phyloP scores from a whole-genome alignment of 2,888 invertebrate genomes.

The Ormia ochracea region DNA sequence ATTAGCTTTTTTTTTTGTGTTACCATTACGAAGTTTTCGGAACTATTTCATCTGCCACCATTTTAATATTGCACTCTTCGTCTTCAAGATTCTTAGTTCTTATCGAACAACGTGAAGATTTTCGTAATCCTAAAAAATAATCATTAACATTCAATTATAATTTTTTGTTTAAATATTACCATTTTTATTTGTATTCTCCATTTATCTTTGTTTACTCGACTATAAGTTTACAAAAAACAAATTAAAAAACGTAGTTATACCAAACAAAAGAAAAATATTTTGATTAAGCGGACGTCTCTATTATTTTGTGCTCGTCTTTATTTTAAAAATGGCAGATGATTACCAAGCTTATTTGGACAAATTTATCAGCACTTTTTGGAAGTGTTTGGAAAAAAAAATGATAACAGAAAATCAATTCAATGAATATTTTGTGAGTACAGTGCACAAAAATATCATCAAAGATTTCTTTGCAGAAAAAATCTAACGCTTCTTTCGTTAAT shows the following conservation, averaged over 20 bases:
- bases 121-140: conserved; percentile 1
- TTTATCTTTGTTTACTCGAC: neutral
- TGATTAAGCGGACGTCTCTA: conserved; percentile 6
- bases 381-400: conserved; percentile 23
- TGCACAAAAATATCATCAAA: no score
- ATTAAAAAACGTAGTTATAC: neutral
- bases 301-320: conserved; percentile 33
- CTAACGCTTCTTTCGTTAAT: no score
- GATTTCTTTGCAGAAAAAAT: no score
- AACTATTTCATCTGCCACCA: neutral
- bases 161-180: conserved; percentile 28
- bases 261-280: neutral
- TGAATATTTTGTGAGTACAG: no score
- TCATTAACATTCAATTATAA: neutral
- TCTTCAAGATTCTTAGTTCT: conserved; percentile 51
- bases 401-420: no score
- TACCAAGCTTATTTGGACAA: neutral
- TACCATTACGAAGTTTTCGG: neutral
- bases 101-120: conserved; percentile 9
- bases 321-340: conserved; percentile 39
- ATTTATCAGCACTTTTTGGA: conserved; percentile 42
- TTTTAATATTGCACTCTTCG: neutral
- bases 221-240: neutral
- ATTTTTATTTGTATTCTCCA: neutral
- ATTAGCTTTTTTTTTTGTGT: neutral